Conservation (phyloP, 2,797 vertebrate genomes). For the Acanthurus leucopareius region DNA sequence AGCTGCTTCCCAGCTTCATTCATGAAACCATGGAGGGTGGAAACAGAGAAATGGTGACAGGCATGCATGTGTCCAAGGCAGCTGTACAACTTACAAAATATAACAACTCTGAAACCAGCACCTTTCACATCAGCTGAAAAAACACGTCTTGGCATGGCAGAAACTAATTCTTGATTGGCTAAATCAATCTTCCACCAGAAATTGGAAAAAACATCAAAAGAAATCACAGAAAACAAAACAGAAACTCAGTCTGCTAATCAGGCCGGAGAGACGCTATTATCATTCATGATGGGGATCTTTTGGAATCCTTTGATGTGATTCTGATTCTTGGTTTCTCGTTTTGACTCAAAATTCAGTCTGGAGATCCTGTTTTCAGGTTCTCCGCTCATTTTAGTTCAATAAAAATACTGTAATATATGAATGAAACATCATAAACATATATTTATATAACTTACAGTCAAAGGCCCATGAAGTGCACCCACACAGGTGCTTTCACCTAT, state of each 20-base stretch:
- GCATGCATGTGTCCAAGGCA: not conserved
- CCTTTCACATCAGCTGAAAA: too few relatives aligned
- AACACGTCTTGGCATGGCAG: too few relatives aligned
- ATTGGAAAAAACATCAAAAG: too few relatives aligned
- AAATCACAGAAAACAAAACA: not conserved
- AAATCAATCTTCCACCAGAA: too few relatives aligned
- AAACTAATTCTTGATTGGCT: too few relatives aligned
- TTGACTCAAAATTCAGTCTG: not conserved
- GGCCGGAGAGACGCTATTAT: not conserved
- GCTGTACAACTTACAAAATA: not conserved
- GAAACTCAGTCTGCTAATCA: not conserved
- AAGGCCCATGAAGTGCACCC: not conserved
- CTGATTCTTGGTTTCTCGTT: not conserved
- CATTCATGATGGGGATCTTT: not conserved
- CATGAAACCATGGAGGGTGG: too few relatives aligned
- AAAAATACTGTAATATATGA: too few relatives aligned
- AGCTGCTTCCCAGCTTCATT: too few relatives aligned
- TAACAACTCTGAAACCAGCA: not conserved
- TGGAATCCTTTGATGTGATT: not conserved
- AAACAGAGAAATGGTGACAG: not conserved
- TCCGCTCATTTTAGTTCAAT: too few relatives aligned
- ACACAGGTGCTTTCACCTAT: conserved; percentile 21
- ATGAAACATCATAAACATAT: too few relatives aligned
- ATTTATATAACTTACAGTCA: not conserved
- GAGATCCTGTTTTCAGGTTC: not conserved